Base-by-base conservation (phyloP, 2,888 invertebrate species). In the Psylliodes chrysocephalus region DNA sequence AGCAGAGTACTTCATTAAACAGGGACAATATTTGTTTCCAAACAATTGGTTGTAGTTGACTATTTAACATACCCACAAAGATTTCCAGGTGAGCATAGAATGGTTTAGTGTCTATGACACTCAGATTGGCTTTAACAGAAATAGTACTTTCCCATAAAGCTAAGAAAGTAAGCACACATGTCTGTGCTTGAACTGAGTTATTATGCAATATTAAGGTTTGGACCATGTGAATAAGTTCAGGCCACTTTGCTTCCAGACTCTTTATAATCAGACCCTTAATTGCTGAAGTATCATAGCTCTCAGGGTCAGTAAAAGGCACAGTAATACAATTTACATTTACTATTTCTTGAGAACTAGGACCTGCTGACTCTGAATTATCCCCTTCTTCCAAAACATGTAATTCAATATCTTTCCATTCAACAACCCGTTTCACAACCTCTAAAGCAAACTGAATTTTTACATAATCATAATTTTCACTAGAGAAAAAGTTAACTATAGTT, bases 121-220 rank as follows among this genome's bases (percentile, higher is more conserved):
- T 94, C 57, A 95, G 86, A 84, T 95, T 95, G 17, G 94, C 93
- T 83, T 93, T 93, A 0, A 95, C 94, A 57, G 94, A 94, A 77
- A 95, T 94, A 14, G 94, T 93, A 70, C 92, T 91, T 79, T 94
- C 93, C 95, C 95, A 95, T 33, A 95, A 83, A 54, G 91, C 90
- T 69, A 95, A 86, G 80, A 95, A 95, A 51, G 93, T 93, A 57
- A 94, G 83, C 73, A 90, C 87, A 80, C 90, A 90, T 74, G 89
- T 90, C 82, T 91, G 90, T 56, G 89, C 86, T 77, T 87, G 86
- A 77, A 86, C 82, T 78, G 86, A 85, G 78, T 85, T 84, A 83
- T 87, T 87, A 79, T 86, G 83, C 65, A 85, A 81, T 68, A 88
- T 83, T 66, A 88, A 81, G 65, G 84, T 82, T 76, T 87, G 86